phyloP scores from a whole-genome alignment of 2,888 invertebrate species.

The Yponomeuta malinellus region DNA sequence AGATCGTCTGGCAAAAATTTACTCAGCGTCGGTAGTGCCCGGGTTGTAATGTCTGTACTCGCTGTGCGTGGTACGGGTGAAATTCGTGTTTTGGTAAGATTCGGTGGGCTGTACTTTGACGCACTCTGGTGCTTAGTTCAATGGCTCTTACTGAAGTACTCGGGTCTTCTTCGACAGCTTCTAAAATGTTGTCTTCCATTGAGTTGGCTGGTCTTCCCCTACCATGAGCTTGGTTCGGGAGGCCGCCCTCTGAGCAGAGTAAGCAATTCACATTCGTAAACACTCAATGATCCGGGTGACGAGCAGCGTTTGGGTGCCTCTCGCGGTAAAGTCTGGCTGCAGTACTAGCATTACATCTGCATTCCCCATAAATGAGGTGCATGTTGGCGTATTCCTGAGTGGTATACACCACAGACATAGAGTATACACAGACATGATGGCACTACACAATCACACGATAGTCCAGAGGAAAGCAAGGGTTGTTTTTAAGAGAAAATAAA shows the following conservation, averaged over 20 bases:
- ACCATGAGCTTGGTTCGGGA: background rate
- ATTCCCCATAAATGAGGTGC: background rate
- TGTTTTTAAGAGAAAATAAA: no score
- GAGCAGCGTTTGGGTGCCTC: background rate
- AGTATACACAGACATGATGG: no score
- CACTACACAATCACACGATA: no score
- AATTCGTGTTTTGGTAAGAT: background rate
- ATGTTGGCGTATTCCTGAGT: no score
- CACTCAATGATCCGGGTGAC: background rate
- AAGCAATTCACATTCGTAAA: background rate
- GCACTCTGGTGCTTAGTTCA: background rate
- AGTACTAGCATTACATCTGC: background rate
- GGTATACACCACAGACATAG: no score
- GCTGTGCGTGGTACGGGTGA: no score
- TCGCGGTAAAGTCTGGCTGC: background rate
- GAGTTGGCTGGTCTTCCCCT: background rate
- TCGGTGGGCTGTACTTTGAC: background rate
- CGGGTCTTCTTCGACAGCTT: background rate
- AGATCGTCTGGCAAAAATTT: background rate
- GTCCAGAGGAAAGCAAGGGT: no score
- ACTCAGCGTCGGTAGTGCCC: background rate
- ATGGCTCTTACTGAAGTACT: background rate
- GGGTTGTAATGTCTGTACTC: background rate
- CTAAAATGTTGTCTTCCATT: background rate
- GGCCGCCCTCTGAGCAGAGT: background rate